Base-by-base conservation (phyloP, 1,140 invertebrate genomes). In the Tetranychus cinnabarinus region DNA sequence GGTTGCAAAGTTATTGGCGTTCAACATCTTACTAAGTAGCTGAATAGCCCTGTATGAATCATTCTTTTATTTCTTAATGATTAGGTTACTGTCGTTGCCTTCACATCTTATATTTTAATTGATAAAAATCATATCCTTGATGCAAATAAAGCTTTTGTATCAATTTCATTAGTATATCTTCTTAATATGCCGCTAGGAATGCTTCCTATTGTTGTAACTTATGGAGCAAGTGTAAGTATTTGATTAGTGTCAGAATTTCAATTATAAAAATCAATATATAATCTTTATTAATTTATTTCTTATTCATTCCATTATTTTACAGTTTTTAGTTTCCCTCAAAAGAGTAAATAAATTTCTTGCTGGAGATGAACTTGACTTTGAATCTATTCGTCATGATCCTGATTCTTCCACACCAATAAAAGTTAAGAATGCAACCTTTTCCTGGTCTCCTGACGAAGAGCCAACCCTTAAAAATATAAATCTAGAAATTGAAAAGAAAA, bases 301-400 rank as follows among this genome's bases (percentile, higher is more conserved):
- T 23, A 23, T 23, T 23, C 23, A 23, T 23, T 23, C 23, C 23
- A 23, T 0, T 23, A 23, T 23, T 23, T 23, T 23, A 23, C 23
- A 23, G 23, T 23, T 23, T 23, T 23, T 23, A 23, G 23, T 68
- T 52, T 90, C 87, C 0, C 69, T 90, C 3, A 84, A 84, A 70
- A 76, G 88, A 68, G 80, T 92, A 61, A 81, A 87, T 68, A 78
- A 78, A 68, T 73, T 90, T 6, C 68, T 87, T 50, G 65, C 81
- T 78, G 69, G 85, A 33, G 7, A 47, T 7, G 35, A 54, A 1
- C 31, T 55, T n/a, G 31, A 8, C 13, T 33, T 23, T 58, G 33
- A 23, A 12, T 15, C 15, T 34, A n/a, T 13, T 23, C 5, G 15
- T 5, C 8, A n/a, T 1, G 35, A 0, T n/a, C 23, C 7, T 1